Conservation (phyloP, 2,888 invertebrate species). For the Hedychridium roseum region DNA sequence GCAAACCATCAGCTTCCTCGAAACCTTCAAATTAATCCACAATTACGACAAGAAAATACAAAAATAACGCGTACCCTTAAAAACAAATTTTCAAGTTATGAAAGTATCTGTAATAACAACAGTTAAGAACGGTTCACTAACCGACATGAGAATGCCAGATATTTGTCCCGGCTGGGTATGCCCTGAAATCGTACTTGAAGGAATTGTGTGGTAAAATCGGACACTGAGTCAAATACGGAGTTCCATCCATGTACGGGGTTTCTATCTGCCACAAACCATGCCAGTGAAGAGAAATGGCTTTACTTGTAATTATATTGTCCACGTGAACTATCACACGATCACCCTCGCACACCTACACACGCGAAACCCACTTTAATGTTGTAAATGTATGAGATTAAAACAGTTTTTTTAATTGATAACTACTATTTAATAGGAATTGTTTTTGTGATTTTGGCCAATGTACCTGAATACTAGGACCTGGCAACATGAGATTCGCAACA, state of each 20-base stretch:
- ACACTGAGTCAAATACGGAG: conserved; percentile 63
- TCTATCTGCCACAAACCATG: conserved; percentile 63
- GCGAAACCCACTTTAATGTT: too few species aligned
- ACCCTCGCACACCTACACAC: conserved; percentile 64
- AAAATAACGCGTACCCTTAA: too few species aligned
- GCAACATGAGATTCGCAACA: conserved; percentile 44
- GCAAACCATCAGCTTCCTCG: conserved; percentile 64
- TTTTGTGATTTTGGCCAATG: neutral
- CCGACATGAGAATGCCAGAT: conserved; percentile 63
- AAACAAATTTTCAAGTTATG: too few species aligned
- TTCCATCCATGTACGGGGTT: conserved; percentile 63
- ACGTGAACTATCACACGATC: conserved; percentile 64
- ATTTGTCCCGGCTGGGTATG: conserved; percentile 60
- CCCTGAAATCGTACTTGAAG: conserved; percentile 59
- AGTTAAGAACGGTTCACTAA: too few species aligned
- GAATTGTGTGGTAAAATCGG: conserved; percentile 58
- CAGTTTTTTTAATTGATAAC: neutral
- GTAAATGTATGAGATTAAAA: neutral
- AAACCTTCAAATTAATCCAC: conserved; percentile 44
- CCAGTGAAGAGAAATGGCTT: conserved; percentile 66
- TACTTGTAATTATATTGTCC: conserved; percentile 59
- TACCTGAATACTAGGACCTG: conserved; percentile 50
- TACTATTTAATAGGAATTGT: neutral
- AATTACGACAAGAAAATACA: too few species aligned
- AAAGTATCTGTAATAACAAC: too few species aligned